Evolutionary conservation across 1,140 invertebrate species (phyloP).

Genomic region (Drosophila navojoa): DNA sequence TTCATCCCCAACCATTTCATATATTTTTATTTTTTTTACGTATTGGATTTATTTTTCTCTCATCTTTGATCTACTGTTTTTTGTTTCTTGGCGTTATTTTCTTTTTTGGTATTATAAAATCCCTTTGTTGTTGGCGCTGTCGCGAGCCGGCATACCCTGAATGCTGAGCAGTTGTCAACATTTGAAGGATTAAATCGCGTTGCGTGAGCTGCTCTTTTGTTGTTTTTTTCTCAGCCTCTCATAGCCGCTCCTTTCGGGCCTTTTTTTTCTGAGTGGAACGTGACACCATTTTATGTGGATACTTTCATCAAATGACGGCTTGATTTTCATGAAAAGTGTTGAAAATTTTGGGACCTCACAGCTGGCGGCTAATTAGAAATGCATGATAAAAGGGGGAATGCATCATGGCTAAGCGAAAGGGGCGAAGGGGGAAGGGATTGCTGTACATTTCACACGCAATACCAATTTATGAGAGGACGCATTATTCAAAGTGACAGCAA

Average conservation of each 20-base stretch:
- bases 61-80: neutral
- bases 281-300: conserved; percentile 48
- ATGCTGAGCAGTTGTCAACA: conserved; percentile 22
- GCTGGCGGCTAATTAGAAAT: conserved; percentile 60
- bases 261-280: conserved; percentile 2
- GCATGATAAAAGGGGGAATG: conserved; percentile 17
- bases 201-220: conserved; percentile 23
- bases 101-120: neutral
- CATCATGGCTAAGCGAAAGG: neutral
- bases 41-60: neutral
- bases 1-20: neutral
- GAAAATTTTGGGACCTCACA: conserved; percentile 31
- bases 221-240: neutral
- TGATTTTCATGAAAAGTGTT: conserved; percentile 57
- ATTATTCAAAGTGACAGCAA: conserved; percentile 75
- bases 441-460: conserved; percentile 48
- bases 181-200: conserved; percentile 50
- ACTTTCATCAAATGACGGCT: conserved; percentile 63
- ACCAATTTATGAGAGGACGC: conserved; percentile 66
- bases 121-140: conserved; percentile 1
- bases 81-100: neutral
- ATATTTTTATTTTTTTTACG: neutral
- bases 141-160: neutral
- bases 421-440: neutral
- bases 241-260: neutral